Conservation (phyloP, 2,797 vertebrate genomes). For the Gallinago stenura region DNA sequence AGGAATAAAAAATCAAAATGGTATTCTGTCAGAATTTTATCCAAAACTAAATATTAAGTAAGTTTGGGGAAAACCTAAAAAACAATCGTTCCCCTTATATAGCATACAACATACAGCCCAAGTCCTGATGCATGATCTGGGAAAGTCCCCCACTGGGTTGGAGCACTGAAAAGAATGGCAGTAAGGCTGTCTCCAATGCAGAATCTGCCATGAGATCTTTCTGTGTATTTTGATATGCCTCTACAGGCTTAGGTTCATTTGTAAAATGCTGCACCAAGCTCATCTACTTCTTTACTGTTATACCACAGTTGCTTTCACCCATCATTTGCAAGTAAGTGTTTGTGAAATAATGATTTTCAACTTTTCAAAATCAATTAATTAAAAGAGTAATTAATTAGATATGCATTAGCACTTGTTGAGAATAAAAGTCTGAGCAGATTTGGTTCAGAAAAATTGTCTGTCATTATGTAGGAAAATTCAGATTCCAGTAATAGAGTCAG, state of each 20-base stretch:
- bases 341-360: background rate
- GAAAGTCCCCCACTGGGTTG: background rate
- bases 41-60: background rate
- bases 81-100: accelerated
- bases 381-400: background rate
- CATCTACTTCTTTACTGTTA: background rate
- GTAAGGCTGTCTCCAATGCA: background rate
- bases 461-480: background rate
- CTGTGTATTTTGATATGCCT: background rate
- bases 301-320: background rate
- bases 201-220: accelerated
- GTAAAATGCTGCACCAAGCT: background rate
- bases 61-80: background rate
- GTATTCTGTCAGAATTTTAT: background rate
- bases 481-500: background rate
- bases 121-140: background rate
- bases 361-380: background rate
- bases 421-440: background rate
- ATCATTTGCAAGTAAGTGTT: background rate
- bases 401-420: background rate
- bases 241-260: background rate
- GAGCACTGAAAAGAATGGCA: background rate
- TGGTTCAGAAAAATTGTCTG: background rate
- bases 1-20: background rate
- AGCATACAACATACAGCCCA: background rate